Percentiles rank a stretch among this genome's conserved stretches.
Evolutionary conservation across 2,797 vertebrate species (phyloP).

Genomic region (Pseudocheirus occidentalis): DNA sequence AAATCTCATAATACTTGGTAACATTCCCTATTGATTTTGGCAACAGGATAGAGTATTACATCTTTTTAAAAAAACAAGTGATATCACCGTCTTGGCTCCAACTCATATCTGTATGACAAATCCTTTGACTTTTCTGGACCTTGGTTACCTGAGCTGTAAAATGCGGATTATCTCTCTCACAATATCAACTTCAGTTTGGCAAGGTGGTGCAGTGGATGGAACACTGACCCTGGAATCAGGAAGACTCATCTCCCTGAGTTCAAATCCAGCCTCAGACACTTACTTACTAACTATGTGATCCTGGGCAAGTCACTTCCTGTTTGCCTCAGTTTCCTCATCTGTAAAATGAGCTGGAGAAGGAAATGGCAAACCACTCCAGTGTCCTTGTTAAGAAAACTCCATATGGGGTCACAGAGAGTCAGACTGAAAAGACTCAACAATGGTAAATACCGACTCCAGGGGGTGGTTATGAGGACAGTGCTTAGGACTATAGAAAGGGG

Average conservation of each 20-base stretch:
- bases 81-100: not conserved
- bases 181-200: not conserved
- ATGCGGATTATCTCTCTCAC: not conserved
- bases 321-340: too few relatives aligned
- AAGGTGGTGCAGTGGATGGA: not conserved
- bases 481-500: too few relatives aligned
- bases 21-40: not conserved
- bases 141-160: not conserved
- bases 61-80: too few relatives aligned
- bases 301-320: too few relatives aligned
- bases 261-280: not conserved
- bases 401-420: too few relatives aligned
- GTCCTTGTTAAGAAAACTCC: too few relatives aligned
- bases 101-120: not conserved
- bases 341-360: too few relatives aligned
- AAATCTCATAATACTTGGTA: not conserved
- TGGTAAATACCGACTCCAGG: too few relatives aligned
- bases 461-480: too few relatives aligned
- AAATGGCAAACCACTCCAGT: too few relatives aligned
- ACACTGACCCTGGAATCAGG: not conserved
- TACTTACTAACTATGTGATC: too few relatives aligned
- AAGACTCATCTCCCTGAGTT: not conserved
- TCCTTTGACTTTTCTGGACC: not conserved
- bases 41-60: not conserved
- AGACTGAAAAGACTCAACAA: too few relatives aligned